Evolutionary conservation across 2,797 vertebrate species (phyloP), one percentile per base, ranked within the genome.

Genomic region (Gambelia wislizenii): DNA sequence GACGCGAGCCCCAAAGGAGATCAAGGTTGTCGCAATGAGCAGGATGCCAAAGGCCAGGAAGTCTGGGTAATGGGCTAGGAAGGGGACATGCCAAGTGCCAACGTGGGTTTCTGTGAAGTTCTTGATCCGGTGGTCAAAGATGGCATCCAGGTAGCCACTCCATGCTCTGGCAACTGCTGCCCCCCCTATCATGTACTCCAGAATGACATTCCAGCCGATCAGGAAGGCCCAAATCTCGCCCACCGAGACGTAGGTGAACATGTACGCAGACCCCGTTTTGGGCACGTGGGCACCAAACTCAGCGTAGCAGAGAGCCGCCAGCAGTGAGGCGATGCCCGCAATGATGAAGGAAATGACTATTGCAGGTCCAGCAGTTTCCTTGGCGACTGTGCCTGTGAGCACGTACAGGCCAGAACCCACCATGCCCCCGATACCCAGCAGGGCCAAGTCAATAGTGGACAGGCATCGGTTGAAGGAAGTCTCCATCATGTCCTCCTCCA

Each of bases 151-250:
- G 91, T 99, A 99, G 89, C 98, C 98, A 0, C 99, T 99, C 99
- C 99, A 99, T 13, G 99, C 99, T 2, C 98, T 97, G 36, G 99
- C 98, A 86, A 99, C 98, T 0, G 99, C 98, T 0, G 99, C 99
- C 0, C 98, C 99, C 0, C 98, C 99, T 0, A 99, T 99, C 98
- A 99, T 98, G 92, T 99, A 99, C 96, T 99, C 98, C 88, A 99
- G 96, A 88, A 99, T 97, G 81, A 99, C 98, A 0, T 99, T 99
- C 99, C 99, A 99, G 84, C 99, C 98, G 0, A 99, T 99, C 76
- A 99, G 98, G 92, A 99, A 99, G 84, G 99, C 99, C 99, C 99
- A 99, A 81, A 99, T 94, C 94, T 99, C 99, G 0, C 99, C 99
- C 91, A 99, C 97, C 0, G 98, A 99, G 84, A 99, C 98, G 0